Evolutionary conservation across 2,113 vertebrate genomes (phyloP).

Genomic region (Ursus arctos): DNA sequence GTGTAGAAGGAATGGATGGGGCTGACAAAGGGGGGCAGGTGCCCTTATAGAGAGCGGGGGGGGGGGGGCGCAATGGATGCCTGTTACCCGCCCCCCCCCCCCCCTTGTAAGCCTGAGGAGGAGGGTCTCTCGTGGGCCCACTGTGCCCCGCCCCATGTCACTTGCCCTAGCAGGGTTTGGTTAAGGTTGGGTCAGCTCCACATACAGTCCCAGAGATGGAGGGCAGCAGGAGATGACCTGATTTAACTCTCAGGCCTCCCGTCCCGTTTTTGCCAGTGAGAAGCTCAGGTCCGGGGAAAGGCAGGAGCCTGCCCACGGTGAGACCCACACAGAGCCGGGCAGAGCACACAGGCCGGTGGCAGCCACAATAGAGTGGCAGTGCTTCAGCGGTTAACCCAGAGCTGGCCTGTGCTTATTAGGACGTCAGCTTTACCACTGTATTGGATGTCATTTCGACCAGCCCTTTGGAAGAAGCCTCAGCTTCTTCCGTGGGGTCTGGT

Average conservation of each 20-base stretch:
- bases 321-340: not conserved
- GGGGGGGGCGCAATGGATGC: not conserved
- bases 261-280: not conserved
- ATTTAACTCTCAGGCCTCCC: not conserved
- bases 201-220: too few relatives aligned
- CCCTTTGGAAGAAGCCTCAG: not conserved
- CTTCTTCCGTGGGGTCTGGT: not conserved
- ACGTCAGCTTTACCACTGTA: rapidly evolving
- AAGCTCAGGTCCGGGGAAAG: not conserved
- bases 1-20: not conserved
- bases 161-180: not conserved
- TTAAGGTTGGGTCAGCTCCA: not conserved
- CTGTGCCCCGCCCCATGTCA: not conserved
- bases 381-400: rapidly evolving
- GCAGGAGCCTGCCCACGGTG: not conserved
- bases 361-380: not conserved
- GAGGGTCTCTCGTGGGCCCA: not conserved
- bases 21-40: not conserved
- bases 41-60: not conserved
- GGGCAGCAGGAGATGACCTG: too few relatives aligned
- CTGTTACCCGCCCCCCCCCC: not conserved
- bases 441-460: not conserved
- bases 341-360: not conserved
- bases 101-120: not conserved
- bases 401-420: not conserved